Evolutionary conservation across 2,888 invertebrate species (phyloP), one percentile per base, ranked within the genome.

Genomic region (Ernsta delagoae): DNA sequence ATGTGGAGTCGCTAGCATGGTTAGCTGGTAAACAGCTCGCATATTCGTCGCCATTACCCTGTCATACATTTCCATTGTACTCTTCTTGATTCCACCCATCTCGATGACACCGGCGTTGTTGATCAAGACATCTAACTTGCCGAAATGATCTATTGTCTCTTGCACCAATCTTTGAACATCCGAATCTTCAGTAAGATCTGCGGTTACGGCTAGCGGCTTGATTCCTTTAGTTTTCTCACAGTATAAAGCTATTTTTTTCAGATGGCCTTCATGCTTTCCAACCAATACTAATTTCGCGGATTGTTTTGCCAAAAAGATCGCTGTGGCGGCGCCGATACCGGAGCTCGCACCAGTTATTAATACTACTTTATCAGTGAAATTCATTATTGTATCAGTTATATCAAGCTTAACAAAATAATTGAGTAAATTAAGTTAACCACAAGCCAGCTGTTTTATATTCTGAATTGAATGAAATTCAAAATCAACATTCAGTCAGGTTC

Each of bases 101-200:
- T 95, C 96, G 24, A 98, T 85, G 36, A 97, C 94, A 6, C 98
- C 99, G 48, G 98, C 98, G 88, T 97, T 98, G 85, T 99, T 98
- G 2, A 98, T 90, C 72, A 98, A 87, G 62, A 98, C 95, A 88
- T 98, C 96, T 3, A 98, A 82, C 82, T 94, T 95, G 0, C 95
- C 95, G 79, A 93, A 97, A 76, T 96, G 95, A 61, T 95, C 91
- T 4, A 98, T 86, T 0, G 97, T 96, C 68, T 95, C 94, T 1
- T 95, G 94, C 1, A 98, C 83, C 70, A 97, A 94, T 62, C 93
- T 92, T 79, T 95, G 94, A 0, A 94, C 92, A 74, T 96, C 97
- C 0, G 85, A 87, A 78, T 97, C 96, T 72, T 95, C 95, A 0
- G 95, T 96, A 43, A 96, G 83, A 75, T 97, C 96, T 8, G 95